phyloP scores from a whole-genome alignment of 2,113 vertebrate species.

The Sprattus sprattus region DNA sequence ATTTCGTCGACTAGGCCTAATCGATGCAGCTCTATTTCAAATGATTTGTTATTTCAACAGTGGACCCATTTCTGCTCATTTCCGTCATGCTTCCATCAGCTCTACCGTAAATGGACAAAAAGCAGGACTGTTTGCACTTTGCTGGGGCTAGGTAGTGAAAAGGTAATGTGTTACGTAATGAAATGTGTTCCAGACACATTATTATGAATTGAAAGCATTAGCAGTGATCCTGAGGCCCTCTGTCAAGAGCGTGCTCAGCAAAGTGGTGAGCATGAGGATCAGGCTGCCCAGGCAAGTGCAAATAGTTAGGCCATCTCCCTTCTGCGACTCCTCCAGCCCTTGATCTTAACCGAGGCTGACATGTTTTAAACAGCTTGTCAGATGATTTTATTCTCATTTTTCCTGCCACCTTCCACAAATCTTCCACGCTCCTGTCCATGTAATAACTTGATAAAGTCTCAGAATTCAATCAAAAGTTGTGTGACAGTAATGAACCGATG shows the following conservation, averaged over 20 bases:
- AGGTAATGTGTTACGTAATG: not conserved
- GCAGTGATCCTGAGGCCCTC: not conserved
- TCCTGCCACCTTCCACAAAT: slow-evolving; percentile 63
- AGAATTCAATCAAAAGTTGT: slow-evolving; percentile 4
- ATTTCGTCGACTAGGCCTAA: too few relatives aligned
- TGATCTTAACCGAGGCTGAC: slow-evolving; percentile 65
- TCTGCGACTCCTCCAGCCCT: slow-evolving; percentile 37
- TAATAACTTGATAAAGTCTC: not conserved
- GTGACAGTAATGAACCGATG: not conserved
- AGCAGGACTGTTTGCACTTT: not conserved
- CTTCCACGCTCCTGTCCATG: not conserved
- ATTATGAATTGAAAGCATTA: not conserved
- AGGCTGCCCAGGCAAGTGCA: not conserved
- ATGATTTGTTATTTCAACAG: not conserved
- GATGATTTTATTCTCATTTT: slow-evolving; percentile 63
- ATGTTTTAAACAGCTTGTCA: slow-evolving; percentile 68
- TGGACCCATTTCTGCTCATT: not conserved
- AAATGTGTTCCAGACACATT: not conserved
- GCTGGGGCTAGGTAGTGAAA: not conserved
- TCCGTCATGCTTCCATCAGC: not conserved
- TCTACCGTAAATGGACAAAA: not conserved
- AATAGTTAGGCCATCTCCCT: slow-evolving; percentile 32
- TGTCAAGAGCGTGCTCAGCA: not conserved
- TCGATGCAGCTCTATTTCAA: too few relatives aligned
- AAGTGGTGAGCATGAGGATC: not conserved